Conservation (phyloP, 2,113 vertebrate species). For the Rhabdomys dilectus region DNA sequence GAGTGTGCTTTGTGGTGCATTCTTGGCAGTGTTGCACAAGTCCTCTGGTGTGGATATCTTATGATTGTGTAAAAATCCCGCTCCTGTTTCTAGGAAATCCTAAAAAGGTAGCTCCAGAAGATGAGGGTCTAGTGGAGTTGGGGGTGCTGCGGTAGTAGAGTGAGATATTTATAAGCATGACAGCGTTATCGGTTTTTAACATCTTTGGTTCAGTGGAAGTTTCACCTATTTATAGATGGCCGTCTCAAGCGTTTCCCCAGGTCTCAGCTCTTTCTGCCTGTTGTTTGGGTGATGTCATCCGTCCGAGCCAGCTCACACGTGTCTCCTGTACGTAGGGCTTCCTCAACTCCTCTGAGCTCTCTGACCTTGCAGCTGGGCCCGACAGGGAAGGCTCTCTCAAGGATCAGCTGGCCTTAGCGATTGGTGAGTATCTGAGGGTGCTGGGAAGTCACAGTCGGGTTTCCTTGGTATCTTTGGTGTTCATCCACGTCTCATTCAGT, state of each 20-base stretch:
- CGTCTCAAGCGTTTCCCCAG: constrained; percentile 47
- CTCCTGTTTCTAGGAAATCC: constrained; percentile 44
- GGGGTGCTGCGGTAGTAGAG: not conserved
- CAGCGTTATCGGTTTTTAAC: not conserved
- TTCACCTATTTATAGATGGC: not conserved
- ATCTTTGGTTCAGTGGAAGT: constrained; percentile 31
- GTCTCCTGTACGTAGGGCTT: constrained; percentile 83
- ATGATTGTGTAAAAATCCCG: constrained; percentile 28
- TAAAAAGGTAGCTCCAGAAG: constrained; percentile 24
- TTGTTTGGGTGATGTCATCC: not conserved
- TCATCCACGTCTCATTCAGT: not conserved
- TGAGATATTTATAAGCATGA: constrained; percentile 26
- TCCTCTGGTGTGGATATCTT: constrained; percentile 2
- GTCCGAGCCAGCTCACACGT: not conserved
- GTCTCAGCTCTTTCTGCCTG: constrained; percentile 7
- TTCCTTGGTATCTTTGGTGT: not conserved
- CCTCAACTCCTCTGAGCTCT: constrained; percentile 88
- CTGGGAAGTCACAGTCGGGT: not conserved
- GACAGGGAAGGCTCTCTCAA: constrained; percentile 86
- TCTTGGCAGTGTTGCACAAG: not conserved
- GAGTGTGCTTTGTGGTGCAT: not conserved
- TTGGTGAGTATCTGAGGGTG: constrained; percentile 87
- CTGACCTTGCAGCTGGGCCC: constrained; percentile 84
- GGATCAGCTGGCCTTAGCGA: constrained; percentile 91
- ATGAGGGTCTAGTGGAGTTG: not conserved